Percentiles rank a stretch among this genome's conserved stretches.
phyloP scores from a whole-genome alignment of 2,113 vertebrate genomes.

The Microcebus jonahi region DNA sequence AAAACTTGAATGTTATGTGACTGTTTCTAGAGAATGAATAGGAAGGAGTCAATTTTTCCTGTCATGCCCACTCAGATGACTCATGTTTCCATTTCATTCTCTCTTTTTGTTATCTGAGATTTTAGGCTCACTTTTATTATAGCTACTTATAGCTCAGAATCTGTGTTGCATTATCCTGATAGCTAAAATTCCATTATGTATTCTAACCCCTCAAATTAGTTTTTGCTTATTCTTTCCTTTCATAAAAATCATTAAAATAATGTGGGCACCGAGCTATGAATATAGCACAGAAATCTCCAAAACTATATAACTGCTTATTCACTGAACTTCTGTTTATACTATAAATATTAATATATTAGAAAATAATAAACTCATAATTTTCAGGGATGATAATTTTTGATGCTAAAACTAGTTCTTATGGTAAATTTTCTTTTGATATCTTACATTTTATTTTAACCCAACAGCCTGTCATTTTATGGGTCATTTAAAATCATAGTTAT shows the following conservation, averaged over 20 bases:
- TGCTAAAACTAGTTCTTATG: neutral
- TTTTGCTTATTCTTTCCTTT: neutral
- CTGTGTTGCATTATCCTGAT: neutral
- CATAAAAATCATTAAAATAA: neutral
- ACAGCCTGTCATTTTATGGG: neutral
- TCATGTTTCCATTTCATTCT: neutral
- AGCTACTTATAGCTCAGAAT: neutral
- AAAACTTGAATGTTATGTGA: neutral
- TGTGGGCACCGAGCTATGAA: neutral
- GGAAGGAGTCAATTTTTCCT: neutral
- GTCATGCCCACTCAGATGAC: neutral
- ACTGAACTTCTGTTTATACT: neutral
- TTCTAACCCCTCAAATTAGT: neutral
- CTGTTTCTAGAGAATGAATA: neutral
- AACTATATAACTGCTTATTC: neutral
- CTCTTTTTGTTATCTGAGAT: neutral
- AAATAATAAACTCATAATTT: slow-evolving; percentile 19
- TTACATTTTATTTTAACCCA: neutral
- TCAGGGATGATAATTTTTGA: neutral
- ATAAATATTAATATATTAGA: slow-evolving; percentile 7
- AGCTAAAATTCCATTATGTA: neutral
- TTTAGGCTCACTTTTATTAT: neutral
- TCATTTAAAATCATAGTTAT: neutral
- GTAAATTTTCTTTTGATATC: neutral
- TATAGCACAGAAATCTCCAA: neutral